Percentiles rank a stretch among this genome's conserved stretches.
Evolutionary conservation across 2,113 vertebrate species (phyloP).

Genomic region (Amia ocellicauda): DNA sequence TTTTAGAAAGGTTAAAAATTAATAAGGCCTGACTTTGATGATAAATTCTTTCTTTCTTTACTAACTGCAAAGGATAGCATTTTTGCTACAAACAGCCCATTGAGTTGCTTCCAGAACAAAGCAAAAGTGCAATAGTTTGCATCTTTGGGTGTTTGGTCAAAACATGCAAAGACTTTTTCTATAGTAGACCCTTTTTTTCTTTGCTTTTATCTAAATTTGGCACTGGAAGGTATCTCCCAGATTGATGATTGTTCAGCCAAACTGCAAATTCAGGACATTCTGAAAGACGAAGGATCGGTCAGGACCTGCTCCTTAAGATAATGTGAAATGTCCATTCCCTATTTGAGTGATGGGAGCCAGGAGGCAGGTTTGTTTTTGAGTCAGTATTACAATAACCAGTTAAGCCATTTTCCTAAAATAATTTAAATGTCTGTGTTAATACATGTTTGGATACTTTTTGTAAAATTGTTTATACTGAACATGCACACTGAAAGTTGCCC

Average conservation of each 20-base stretch:
- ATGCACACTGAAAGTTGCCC: too few species aligned
- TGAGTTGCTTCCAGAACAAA: background rate
- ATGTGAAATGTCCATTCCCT: background rate
- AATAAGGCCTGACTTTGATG: background rate
- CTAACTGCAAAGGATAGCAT: background rate
- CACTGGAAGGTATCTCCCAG: background rate
- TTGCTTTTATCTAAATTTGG: background rate
- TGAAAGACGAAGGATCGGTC: background rate
- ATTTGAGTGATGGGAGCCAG: background rate
- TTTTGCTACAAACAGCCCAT: background rate
- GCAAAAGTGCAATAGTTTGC: background rate
- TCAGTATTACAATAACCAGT: too few species aligned
- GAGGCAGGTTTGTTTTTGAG: background rate
- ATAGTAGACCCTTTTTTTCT: background rate
- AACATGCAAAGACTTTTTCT: background rate
- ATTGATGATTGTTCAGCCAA: background rate
- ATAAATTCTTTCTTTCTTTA: background rate
- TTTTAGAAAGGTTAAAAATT: background rate
- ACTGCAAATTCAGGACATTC: conserved; percentile 2
- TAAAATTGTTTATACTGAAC: too few species aligned
- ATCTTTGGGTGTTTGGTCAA: background rate
- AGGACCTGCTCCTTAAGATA: background rate
- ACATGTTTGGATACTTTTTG: background rate
- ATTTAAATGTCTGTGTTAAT: background rate
- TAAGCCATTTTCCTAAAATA: too few species aligned